phyloP scores from a whole-genome alignment of 2,797 vertebrate genomes.

The Steatocranus sp. region DNA sequence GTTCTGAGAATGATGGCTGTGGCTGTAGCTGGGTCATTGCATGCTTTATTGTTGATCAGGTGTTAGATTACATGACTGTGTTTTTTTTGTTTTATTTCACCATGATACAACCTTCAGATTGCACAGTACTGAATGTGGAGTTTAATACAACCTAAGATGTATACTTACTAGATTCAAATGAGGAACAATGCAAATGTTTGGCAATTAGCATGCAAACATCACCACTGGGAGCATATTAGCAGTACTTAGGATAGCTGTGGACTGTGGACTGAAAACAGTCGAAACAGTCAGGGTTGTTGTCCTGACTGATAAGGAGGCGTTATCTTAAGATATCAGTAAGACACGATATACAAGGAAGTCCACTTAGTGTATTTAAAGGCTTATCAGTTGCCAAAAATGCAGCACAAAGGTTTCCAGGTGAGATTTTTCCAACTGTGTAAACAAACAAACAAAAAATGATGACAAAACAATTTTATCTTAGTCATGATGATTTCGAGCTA shows the following conservation, averaged over 20 bases:
- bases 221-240: too few relatives aligned
- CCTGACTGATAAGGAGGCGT: background rate
- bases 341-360: background rate
- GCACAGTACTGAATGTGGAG: background rate
- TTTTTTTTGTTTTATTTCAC: background rate
- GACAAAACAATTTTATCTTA: background rate
- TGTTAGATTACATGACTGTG: background rate
- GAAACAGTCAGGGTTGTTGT: background rate
- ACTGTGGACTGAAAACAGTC: background rate
- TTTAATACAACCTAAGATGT: background rate
- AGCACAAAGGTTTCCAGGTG: background rate
- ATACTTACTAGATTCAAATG: background rate
- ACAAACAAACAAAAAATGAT: background rate
- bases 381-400: background rate
- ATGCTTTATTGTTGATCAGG: slow-evolving; percentile 7
- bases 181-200: background rate
- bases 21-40: slow-evolving; percentile 25
- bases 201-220: background rate
- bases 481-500: background rate
- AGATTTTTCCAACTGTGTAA: background rate
- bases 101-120: background rate
- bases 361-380: background rate
- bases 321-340: background rate
- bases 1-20: slow-evolving; percentile 17
- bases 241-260: background rate